A percentile compares a stretch with the other conserved stretches of the same genome.
phyloP scores from a whole-genome alignment of 2,113 vertebrate genomes.

The Haplochromis vanheusdeni region DNA sequence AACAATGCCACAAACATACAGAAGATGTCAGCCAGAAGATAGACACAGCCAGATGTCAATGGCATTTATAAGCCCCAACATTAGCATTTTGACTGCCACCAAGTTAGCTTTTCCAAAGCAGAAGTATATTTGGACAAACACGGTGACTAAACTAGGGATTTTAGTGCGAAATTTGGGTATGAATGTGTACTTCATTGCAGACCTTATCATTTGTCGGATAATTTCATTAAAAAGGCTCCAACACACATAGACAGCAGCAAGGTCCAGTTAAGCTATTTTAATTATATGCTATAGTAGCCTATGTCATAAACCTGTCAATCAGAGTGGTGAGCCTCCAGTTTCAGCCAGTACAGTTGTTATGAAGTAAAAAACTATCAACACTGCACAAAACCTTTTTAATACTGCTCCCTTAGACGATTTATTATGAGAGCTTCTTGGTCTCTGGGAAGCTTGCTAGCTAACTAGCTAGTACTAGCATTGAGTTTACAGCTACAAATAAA shows the following conservation, averaged over 20 bases:
- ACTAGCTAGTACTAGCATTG: neutral
- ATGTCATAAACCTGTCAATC: neutral
- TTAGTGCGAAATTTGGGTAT: neutral
- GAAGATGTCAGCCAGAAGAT: neutral
- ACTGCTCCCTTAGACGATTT: rapidly evolving
- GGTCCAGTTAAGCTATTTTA: neutral
- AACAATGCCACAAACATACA: neutral
- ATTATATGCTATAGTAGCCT: neutral
- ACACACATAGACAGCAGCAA: neutral
- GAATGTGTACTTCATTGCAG: neutral
- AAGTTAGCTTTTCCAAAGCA: neutral
- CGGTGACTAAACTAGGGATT: neutral
- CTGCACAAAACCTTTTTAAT: neutral
- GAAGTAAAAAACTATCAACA: neutral
- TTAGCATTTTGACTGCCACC: neutral
- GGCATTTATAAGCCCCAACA: neutral
- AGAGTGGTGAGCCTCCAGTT: neutral
- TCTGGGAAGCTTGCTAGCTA: neutral
- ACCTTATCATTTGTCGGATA: neutral
- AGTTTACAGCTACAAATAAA: neutral
- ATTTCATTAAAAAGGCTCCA: neutral
- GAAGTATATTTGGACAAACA: neutral
- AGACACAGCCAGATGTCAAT: neutral
- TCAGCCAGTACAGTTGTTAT: neutral
- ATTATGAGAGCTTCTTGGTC: neutral